Conservation (phyloP, 2,797 vertebrate species). For the Argentina silus region DNA sequence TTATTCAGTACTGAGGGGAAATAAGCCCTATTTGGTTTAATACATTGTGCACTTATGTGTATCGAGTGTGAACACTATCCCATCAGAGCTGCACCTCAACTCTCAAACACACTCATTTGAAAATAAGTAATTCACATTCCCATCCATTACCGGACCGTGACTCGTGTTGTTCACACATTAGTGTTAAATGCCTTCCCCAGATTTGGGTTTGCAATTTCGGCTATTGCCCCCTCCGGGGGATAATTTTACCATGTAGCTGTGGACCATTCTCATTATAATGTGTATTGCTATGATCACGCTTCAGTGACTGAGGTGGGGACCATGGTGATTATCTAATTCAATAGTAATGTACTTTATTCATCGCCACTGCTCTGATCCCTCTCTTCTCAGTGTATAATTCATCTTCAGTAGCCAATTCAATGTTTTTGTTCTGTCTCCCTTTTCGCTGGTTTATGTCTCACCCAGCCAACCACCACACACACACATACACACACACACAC, state of each 20-base stretch:
- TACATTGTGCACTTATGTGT: constrained; percentile 73
- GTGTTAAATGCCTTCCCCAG: constrained; percentile 52
- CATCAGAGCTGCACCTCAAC: constrained; percentile 65
- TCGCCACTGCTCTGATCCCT: constrained; percentile 53
- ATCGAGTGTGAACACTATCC: constrained; percentile 68
- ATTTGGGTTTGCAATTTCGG: constrained; percentile 64
- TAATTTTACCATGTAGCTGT: constrained; percentile 54
- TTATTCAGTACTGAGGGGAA: constrained; percentile 63
- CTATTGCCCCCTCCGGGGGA: constrained; percentile 49
- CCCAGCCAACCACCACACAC: not conserved
- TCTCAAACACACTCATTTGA: constrained; percentile 66
- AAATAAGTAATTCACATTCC: constrained; percentile 74
- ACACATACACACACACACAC: too few relatives aligned
- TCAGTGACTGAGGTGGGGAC: constrained; percentile 49
- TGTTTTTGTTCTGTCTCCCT: not conserved
- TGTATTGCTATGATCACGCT: constrained; percentile 50
- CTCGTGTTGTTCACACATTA: constrained; percentile 74
- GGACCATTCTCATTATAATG: constrained; percentile 63
- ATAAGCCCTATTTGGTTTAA: constrained; percentile 73
- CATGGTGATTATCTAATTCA: constrained; percentile 62
- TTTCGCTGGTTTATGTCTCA: not conserved
- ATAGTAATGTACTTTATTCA: constrained; percentile 61
- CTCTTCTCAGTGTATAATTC: constrained; percentile 46
- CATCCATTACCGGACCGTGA: constrained; percentile 66
- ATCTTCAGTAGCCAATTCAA: constrained; percentile 7